Evolutionary conservation across 2,113 vertebrate genomes (phyloP), one percentile per base, ranked within the genome.

Genomic region (Eretmochelys imbricata): DNA sequence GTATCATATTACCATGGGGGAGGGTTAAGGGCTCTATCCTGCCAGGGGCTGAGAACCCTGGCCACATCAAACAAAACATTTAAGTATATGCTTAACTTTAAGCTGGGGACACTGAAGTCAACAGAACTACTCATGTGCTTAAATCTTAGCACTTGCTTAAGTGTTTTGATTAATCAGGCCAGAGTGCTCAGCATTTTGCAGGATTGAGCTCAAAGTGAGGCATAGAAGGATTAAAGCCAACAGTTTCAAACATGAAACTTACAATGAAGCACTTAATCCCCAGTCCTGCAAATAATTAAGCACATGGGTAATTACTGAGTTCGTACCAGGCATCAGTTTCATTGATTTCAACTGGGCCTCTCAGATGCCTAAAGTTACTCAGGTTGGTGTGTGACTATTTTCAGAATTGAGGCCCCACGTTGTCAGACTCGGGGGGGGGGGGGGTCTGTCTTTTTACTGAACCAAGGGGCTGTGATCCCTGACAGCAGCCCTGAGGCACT

Each of bases 301-400:
- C 90, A 94, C 92, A 95, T 81, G 96, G 93, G 96, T 97, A 97
- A 97, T 97, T 97, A 96, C 89, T 79, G 90, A 91, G 95, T 90
- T 96, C 48, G 46, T 87, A 89, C 86, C 91, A 88, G 95, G 95
- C 95, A 94, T 93, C 76, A 69, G 85, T 38, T 76, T 48, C 89
- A 92, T 87, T 95, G 96, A 53, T 92, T 95, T 95, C 87, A 8
- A 88, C 0, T 1, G 65, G 92, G 92, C 53, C 4, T 1, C 1
- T 79, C 1, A 4, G 38, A 57, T 38, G 82, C 82, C 82, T 53
- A 27, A n/a, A 48, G 84, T 89, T 89, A 72, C 83, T 94, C 1
- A 0, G 76, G 87, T 31, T 14, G 27, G 27, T 80, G 88, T 87
- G 91, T 62, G 81, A 96, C 86, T 25, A 13, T 31, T 82, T 51